Percentiles rank a stretch among this genome's conserved stretches.
Evolutionary conservation across 2,797 vertebrate species (phyloP).

Genomic region (Podarcis lilfordi): DNA sequence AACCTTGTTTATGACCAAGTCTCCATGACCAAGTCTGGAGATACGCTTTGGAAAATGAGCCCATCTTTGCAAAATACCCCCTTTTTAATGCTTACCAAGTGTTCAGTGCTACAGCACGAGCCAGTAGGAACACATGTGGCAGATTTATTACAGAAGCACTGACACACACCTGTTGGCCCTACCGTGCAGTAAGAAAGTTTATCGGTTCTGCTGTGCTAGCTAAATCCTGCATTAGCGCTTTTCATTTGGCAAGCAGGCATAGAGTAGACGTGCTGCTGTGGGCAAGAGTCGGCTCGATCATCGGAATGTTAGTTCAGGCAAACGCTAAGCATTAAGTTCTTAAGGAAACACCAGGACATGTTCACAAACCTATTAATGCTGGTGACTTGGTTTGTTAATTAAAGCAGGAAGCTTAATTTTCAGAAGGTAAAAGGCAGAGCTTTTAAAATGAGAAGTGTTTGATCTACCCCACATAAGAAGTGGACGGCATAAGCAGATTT

Average conservation of each 20-base stretch:
- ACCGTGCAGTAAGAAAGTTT: not conserved
- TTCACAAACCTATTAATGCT: constrained; percentile 2
- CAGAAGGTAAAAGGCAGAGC: constrained; percentile 3
- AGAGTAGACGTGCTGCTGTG: not conserved
- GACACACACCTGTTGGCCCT: too few relatives aligned
- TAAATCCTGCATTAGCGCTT: not conserved
- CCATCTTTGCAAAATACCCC: not conserved
- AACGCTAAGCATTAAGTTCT: not conserved
- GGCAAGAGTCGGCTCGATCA: not conserved
- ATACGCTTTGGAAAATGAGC: not conserved
- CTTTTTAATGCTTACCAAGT: not conserved
- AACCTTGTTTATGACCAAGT: not conserved
- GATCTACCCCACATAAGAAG: not conserved
- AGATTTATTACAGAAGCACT: not conserved
- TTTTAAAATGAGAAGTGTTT: not conserved
- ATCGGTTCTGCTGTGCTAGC: not conserved
- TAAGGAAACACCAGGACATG: not conserved
- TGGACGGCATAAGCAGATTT: not conserved
- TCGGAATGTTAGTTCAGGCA: not conserved
- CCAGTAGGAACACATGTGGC: not conserved
- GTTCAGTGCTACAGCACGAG: not conserved
- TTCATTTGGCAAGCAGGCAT: not conserved
- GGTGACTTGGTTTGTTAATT: not conserved
- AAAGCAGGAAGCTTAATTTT: constrained; percentile 2
- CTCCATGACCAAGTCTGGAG: not conserved